A percentile compares a stretch with the other conserved stretches of the same genome.
phyloP scores from a whole-genome alignment of 2,888 invertebrate genomes.

The Drosophila ezoana region DNA sequence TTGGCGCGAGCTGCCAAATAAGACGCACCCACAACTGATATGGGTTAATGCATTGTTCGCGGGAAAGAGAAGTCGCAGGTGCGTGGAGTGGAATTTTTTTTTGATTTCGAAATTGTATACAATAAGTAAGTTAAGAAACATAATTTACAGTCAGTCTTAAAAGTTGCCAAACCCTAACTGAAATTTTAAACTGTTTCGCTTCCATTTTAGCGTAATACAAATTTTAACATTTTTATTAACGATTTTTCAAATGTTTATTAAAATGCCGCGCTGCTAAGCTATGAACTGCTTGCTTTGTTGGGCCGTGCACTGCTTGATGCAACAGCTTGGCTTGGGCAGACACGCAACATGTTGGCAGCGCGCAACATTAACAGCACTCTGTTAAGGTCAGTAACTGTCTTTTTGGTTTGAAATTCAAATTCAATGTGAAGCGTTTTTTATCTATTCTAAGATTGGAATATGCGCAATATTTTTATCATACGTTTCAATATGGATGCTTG shows the following conservation, averaged over 20 bases:
- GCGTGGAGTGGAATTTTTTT: too few species aligned
- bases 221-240: conserved; percentile 1
- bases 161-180: too few species aligned
- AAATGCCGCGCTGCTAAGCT: conserved; percentile 13
- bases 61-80: neutral
- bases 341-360: conserved; percentile 41
- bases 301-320: conserved; percentile 34
- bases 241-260: conserved; percentile 19
- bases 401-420: conserved; percentile 14
- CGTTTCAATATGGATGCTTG: neutral
- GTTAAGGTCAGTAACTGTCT: neutral
- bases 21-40: conserved; percentile 23
- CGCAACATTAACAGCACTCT: conserved; percentile 16
- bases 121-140: too few species aligned
- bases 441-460: conserved; percentile 13
- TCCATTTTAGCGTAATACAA: neutral
- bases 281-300: conserved; percentile 36
- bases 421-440: conserved; percentile 13
- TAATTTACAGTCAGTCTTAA: too few species aligned
- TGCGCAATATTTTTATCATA: conserved; percentile 26
- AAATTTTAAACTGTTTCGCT: neutral
- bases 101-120: too few species aligned
- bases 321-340: neutral
- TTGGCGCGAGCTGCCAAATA: conserved; percentile 18
- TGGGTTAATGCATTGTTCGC: conserved; percentile 18